phyloP scores from a whole-genome alignment of 2,113 vertebrate species.

The Actenoides lindsayi region DNA sequence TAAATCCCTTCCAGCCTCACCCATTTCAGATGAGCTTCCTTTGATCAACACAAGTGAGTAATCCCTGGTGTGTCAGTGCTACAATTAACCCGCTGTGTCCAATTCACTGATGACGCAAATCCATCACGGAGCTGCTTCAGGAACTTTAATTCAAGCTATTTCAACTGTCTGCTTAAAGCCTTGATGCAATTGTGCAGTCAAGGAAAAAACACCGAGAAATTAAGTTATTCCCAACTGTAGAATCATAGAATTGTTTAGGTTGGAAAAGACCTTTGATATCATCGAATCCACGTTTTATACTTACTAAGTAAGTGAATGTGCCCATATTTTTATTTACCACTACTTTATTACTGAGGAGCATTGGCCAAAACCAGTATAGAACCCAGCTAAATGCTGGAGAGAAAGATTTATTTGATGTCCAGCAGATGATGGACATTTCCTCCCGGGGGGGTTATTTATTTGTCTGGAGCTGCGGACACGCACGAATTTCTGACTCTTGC shows the following conservation, averaged over 20 bases:
- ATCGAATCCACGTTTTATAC: not conserved
- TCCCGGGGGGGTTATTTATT: slow-evolving; percentile 45
- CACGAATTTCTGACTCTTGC: not conserved
- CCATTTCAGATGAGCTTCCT: not conserved
- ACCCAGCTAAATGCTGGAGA: not conserved
- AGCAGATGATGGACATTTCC: slow-evolving; percentile 32
- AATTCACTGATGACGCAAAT: not conserved
- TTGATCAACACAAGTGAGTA: slow-evolving; percentile 34
- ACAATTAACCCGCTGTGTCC: slow-evolving; percentile 50
- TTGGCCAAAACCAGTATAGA: not conserved
- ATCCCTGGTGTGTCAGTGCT: not conserved
- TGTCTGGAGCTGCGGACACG: not conserved
- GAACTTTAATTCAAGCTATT: not conserved
- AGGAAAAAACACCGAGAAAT: not conserved
- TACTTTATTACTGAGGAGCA: not conserved
- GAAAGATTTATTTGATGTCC: not conserved
- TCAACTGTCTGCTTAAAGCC: not conserved
- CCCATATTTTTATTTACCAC: not conserved
- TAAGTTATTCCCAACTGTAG: not conserved
- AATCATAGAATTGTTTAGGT: not conserved
- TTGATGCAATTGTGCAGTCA: not conserved
- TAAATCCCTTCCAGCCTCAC: slow-evolving; percentile 50
- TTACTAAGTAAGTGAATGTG: not conserved
- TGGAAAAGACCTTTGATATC: not conserved
- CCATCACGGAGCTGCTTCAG: not conserved